phyloP scores from a whole-genome alignment of 2,113 vertebrate genomes.

The Oxygymnocypris stewartii region DNA sequence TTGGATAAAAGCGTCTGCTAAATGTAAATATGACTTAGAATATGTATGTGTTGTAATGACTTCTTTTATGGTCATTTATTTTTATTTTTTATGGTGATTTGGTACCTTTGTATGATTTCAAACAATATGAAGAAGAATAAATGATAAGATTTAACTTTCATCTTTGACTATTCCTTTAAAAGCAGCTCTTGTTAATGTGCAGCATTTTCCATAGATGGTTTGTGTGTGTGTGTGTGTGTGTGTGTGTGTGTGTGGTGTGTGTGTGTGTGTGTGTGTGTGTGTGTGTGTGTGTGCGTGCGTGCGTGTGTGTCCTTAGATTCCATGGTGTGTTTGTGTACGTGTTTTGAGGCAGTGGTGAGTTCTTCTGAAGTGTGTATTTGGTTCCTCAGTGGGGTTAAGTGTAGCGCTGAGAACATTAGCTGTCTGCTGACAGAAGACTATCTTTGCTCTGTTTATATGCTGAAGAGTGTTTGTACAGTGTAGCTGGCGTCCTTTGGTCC shows the following conservation, averaged over 20 bases:
- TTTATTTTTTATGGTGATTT: not conserved
- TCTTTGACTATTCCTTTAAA: not conserved
- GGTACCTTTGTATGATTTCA: not conserved
- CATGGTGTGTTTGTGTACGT: no score
- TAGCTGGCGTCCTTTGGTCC: not conserved
- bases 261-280: no score
- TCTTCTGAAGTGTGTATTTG: not conserved
- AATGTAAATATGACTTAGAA: no score
- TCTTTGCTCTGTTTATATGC: not conserved
- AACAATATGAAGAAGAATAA: not conserved
- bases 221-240: not conserved
- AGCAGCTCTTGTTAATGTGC: not conserved
- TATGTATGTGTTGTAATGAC: not conserved
- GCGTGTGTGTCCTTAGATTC: no score
- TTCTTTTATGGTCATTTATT: not conserved
- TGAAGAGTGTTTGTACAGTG: not conserved
- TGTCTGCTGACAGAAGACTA: not conserved
- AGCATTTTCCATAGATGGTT: not conserved
- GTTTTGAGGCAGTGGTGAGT: not conserved
- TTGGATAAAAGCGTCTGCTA: no score
- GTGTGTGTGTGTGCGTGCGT: no score
- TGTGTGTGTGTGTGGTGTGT: no score
- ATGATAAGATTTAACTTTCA: not conserved
- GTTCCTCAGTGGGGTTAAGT: constrained; percentile 20
- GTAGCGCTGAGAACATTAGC: not conserved